Evolutionary conservation across 23 tunicate species (phyloP), one percentile per base, ranked within the genome.

Genomic region (Phallusia fumigata): DNA sequence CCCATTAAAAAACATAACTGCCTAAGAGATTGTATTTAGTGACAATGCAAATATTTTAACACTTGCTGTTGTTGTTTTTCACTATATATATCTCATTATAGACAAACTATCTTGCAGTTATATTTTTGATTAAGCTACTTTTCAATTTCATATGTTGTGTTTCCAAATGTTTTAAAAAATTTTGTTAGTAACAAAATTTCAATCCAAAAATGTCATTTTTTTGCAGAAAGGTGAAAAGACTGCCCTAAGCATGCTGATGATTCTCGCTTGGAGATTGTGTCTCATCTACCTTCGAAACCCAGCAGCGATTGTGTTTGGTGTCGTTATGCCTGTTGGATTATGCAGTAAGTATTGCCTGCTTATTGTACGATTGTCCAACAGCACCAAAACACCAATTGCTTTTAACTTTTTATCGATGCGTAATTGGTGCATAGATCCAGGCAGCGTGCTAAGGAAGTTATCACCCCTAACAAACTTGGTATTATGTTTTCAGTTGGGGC

Each of bases 301-400:
- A 11, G 98, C 88, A 16, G 73, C 65, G 0, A 45, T 94, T 45
- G 18, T 94, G 15, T 89, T 94, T 40, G 94, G 90, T 47, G 35
- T 94, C 0, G 18, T 94, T 26, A 32, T 94, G 0, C 98, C 98
- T 36, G 33, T 94, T 36, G 98, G 79, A 0, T 73, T 94, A 15
- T 90, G 82, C 65, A 89, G 98, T 94, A 75, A 76, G 98, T 81
- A n/a, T n/a, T n/a, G n/a, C n/a, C n/a, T n/a, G 64, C 16, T 24
- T 58, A 16, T 13, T 21, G 16, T 21, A 58, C 10, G 47, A 3
- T 3, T 40, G 47, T 40, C 47, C 5, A 40, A 40, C 47, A n/a
- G n/a, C n/a, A n/a, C n/a, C n/a, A n/a, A n/a, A n/a, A n/a, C n/a
- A n/a, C n/a, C n/a, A n/a, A n/a, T n/a, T n/a, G n/a, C n/a, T n/a